Base-by-base conservation (phyloP, 2,888 invertebrate species). In the Caenorhabditis macrosperma region DNA sequence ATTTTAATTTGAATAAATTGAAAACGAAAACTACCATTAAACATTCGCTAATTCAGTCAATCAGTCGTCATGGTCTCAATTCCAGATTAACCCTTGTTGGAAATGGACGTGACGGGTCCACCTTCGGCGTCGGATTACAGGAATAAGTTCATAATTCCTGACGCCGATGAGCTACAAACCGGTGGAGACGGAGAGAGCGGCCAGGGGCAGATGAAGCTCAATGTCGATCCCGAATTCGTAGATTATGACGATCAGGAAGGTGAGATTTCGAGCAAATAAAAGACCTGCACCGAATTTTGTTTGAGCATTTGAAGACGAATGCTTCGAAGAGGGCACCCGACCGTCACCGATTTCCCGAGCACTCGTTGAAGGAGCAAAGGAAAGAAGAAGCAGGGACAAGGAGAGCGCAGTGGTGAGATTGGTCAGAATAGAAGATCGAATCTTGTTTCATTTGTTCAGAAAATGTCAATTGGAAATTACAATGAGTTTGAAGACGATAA, bases 381-480 rank as follows among this genome's bases (percentile, higher is more conserved):
- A 52, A 15, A 41, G 71, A 33, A 20, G 72, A 24, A 55, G 63
- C n/a, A 64, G 26, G 48, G 72, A 72, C 15, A 55, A 63, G 7
- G 46, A 55, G 17, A 20, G 15, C 2, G 46, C 30, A n/a, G 67
- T 44, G 38, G 72, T 72, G 61, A 44, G 52, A n/a, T n/a, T n/a
- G n/a, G n/a, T 22, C 10, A 35, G 24, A 9, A 30, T 1, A 15
- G 54, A 28, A 60, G n/a, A 38, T 28, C 20, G 26, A 54, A 54
- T 54, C 17, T 0, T 22, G n/a, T 12, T 22, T 24, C 35, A 17
- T 33, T 0, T 22, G n/a, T 17, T 48, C 57, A 86, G 86, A 87
- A 84, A 76, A 71, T 87, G 68, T 86, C 87, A 5, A 83, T 87
- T 12, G 87, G 87, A 38, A 52, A 71, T 17, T 55, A 55, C 7